Conservation (phyloP, 23 tunicate species). For the Styela plicata region DNA sequence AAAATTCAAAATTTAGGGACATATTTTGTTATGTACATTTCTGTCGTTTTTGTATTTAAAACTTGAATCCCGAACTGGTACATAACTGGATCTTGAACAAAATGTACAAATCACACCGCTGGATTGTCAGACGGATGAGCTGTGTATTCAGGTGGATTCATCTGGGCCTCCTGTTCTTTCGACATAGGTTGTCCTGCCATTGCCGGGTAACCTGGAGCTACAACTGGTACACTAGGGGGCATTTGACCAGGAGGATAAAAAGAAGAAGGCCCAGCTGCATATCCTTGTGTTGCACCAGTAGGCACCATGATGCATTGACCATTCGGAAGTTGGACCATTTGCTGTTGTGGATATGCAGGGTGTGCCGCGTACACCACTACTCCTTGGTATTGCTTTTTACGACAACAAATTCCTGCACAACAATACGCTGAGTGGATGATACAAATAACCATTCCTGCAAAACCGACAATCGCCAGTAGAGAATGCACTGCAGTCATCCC, state of each 20-base stretch:
- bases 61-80: too few species aligned
- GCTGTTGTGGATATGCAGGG: background rate
- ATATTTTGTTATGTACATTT: too few species aligned
- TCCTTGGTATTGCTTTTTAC: background rate
- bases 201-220: background rate
- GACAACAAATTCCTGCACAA: constrained; percentile 2
- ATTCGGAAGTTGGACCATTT: background rate
- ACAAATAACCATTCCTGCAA: constrained; percentile 9
- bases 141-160: background rate
- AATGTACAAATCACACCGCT: too few species aligned
- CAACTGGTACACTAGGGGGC: background rate
- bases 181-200: background rate
- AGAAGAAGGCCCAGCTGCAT: background rate
- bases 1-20: too few species aligned
- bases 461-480: background rate
- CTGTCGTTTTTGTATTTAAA: too few species aligned
- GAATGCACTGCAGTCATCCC: background rate
- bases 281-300: background rate
- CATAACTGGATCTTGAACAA: too few species aligned
- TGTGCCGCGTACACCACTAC: background rate
- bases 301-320: background rate
- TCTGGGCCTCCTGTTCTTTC: background rate
- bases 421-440: constrained; percentile 16
- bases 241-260: background rate
- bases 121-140: background rate